Conservation (phyloP, 2,888 invertebrate genomes). For the Aphelenchoides bicaudatus region DNA sequence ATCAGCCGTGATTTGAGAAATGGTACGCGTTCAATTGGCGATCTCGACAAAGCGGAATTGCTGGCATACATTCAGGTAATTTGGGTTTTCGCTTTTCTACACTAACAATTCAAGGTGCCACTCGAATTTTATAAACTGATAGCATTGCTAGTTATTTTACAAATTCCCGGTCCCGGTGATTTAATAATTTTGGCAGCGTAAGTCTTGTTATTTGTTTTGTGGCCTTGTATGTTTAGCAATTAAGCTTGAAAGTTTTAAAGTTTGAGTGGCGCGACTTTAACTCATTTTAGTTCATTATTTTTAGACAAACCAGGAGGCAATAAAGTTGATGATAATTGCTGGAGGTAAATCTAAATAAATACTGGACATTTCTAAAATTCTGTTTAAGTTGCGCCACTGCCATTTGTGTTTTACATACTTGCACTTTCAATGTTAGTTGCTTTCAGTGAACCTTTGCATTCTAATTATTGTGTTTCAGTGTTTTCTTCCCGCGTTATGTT, state of each 20-base stretch:
- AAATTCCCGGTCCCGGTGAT: constrained; percentile 26
- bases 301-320: constrained; percentile 47
- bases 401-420: constrained; percentile 48
- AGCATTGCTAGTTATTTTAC: constrained; percentile 17
- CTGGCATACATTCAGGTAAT: constrained; percentile 64
- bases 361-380: too few relatives aligned
- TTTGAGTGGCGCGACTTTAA: neutral
- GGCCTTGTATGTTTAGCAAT: neutral
- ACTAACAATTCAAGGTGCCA: constrained; percentile 25
- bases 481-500: constrained; percentile 54
- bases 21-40: constrained; percentile 34
- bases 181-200: constrained; percentile 22
- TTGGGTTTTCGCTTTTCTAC: neutral
- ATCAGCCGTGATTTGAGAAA: constrained; percentile 32
- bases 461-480: constrained; percentile 35
- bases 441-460: neutral
- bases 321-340: constrained; percentile 43
- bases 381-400: constrained; percentile 46
- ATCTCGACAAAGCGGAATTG: constrained; percentile 65
- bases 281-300: constrained; percentile 23
- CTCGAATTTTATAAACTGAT: constrained; percentile 25
- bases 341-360: too few relatives aligned
- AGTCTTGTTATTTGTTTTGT: neutral
- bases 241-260: neutral
- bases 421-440: constrained; percentile 46